Percentiles rank a stretch among this genome's conserved stretches.
phyloP scores from a whole-genome alignment of 2,113 vertebrate genomes.

The Oreochromis niloticus region DNA sequence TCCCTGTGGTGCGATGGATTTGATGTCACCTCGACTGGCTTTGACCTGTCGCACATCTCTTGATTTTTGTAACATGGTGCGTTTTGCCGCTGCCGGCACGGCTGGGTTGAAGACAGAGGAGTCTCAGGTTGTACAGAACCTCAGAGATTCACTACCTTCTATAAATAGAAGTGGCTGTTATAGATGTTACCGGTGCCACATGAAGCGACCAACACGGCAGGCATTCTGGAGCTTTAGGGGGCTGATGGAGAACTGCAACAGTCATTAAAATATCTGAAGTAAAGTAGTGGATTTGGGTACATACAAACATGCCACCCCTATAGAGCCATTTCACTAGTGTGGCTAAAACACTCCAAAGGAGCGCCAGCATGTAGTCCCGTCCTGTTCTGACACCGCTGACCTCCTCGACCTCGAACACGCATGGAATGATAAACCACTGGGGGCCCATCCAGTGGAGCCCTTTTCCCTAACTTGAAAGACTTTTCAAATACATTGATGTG shows the following conservation, averaged over 20 bases:
- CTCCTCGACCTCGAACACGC: background rate
- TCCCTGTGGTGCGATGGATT: background rate
- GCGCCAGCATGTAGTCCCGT: background rate
- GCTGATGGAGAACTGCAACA: background rate
- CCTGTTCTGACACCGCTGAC: background rate
- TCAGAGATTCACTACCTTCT: background rate
- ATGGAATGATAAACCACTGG: background rate
- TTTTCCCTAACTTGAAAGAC: background rate
- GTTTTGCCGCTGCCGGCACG: accelerated
- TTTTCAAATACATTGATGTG: constrained; percentile 34
- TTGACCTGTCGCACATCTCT: background rate
- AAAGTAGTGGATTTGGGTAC: background rate
- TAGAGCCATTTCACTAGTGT: background rate
- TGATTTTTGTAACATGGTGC: background rate
- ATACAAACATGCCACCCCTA: background rate
- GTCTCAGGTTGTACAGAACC: accelerated
- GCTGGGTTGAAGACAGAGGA: background rate
- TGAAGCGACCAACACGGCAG: background rate
- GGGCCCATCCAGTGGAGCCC: background rate
- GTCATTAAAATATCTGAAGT: background rate
- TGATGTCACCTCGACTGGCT: background rate
- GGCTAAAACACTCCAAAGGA: background rate
- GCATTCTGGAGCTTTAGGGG: background rate
- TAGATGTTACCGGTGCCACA: background rate
- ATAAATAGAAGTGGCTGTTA: background rate